Base-by-base conservation (phyloP, 2,888 invertebrate species). In the Vanessa cardui region DNA sequence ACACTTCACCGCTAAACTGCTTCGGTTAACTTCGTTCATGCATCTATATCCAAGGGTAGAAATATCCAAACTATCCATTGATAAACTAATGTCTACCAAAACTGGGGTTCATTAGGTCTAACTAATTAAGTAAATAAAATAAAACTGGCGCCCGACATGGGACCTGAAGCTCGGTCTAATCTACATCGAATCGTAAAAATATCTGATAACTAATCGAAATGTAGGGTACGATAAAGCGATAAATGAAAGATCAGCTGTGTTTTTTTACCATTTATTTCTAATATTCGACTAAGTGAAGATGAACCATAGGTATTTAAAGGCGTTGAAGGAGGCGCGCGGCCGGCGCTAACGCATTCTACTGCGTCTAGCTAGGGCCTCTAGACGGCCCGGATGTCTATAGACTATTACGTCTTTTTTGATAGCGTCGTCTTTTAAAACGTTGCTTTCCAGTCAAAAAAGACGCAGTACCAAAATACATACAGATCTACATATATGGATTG, bases 191-290 rank as follows among this genome's bases (percentile, higher is more conserved):
- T 80, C 80, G 80, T 80, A 78, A 80, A 26, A 80, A 80, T 80
- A 80, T 79, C 73, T 74, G 74, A 75, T 70, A 70, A 78, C 75
- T 82, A 79, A 84, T 82, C 20, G 47, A 78, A 84, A 85, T 80
- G 74, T 69, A 83, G 88, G 88, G 89, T 85, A 88, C 73, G 72
- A 78, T 80, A 80, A 92, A 92, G 91, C 91, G 87, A 86, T 86
- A 91, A 92, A 91, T 92, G 88, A 92, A 92, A 92, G 85, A 90
- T 83, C 91, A 82, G 87, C 89, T 88, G 88, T 90, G 89, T 90
- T 87, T 87, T 72, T 83, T 90, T 86, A 91, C 88, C 89, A 87
- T 89, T 87, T 90, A 88, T 89, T 88, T 86, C 88, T 90, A 89
- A 88, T 83, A 87, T 83, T 87, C 82, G 80, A 83, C 90, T 90